A percentile compares a stretch with the other conserved stretches of the same genome.
Conservation (phyloP, 1,140 invertebrate genomes). For the Apolygus lucorum region DNA sequence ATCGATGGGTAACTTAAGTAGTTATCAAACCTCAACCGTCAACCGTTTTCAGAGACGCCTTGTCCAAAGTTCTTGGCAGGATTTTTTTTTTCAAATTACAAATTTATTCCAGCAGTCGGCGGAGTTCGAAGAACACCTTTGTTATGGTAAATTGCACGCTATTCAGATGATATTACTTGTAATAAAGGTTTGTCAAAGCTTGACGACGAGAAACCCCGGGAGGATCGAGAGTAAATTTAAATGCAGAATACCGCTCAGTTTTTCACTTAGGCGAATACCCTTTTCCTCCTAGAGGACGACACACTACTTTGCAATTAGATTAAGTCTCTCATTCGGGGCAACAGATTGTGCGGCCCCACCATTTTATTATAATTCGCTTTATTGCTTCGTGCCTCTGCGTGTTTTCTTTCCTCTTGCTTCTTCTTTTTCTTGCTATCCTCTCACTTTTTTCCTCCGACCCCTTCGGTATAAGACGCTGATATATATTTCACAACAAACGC, state of each 20-base stretch:
- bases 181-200: too few relatives aligned
- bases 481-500: not conserved
- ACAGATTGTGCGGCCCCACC: constrained; percentile 9
- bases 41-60: too few relatives aligned
- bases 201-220: not conserved
- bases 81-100: too few relatives aligned
- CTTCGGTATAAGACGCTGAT: not conserved
- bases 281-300: not conserved
- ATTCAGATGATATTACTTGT: too few relatives aligned
- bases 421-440: not conserved
- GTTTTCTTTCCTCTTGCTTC: not conserved
- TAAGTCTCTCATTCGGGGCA: constrained; percentile 20
- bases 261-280: not conserved
- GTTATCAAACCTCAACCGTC: too few relatives aligned
- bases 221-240: not conserved
- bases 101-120: too few relatives aligned
- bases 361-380: constrained; percentile 13
- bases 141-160: too few relatives aligned
- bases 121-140: too few relatives aligned
- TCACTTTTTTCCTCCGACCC: not conserved
- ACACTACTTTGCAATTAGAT: constrained; percentile 25
- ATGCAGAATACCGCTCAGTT: not conserved
- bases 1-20: too few relatives aligned
- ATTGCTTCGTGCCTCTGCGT: not conserved
- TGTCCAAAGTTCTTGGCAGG: too few relatives aligned